These are phyloP conservation scores for Apodemia zela DNA, from an alignment of 2,888 invertebrate genomes.

Conservation along the genomic window DNA sequence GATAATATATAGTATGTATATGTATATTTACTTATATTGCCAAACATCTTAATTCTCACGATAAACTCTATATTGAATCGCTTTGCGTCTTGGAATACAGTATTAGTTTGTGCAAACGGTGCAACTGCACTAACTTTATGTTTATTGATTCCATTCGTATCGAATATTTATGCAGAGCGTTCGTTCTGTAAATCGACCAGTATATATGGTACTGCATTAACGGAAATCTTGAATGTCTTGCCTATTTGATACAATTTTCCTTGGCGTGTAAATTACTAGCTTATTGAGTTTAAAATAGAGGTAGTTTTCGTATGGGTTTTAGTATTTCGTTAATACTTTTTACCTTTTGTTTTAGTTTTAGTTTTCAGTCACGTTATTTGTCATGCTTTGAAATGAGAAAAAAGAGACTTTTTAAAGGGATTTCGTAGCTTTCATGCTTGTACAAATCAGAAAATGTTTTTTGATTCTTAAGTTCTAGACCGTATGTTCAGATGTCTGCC, in stretches of 20 bases:
- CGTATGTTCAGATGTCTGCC: no score
- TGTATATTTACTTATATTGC: background rate
- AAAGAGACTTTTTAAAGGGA: no score
- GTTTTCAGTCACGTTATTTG: background rate
- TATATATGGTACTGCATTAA: slow-evolving; percentile 25
- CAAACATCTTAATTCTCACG: slow-evolving; percentile 1
- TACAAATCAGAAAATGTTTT: no score
- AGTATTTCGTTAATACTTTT: background rate
- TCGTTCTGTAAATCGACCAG: slow-evolving; percentile 30
- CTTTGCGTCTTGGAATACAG: slow-evolving; percentile 17
- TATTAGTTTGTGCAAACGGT: slow-evolving; percentile 15
- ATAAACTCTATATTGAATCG: slow-evolving; percentile 6
- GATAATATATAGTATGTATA: no score
- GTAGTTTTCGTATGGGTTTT: background rate
- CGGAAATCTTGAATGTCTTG: slow-evolving; percentile 19
- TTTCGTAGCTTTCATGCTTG: no score
- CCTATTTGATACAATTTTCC: slow-evolving; percentile 19
- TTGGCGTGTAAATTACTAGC: background rate
- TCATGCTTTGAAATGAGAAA: background rate
- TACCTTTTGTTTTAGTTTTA: background rate
- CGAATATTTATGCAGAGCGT: slow-evolving; percentile 35
- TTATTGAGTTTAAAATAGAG: background rate
- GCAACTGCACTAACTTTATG: slow-evolving; percentile 28
- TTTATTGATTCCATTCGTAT: slow-evolving; percentile 34
- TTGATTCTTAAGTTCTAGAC: no score